Base-by-base conservation (phyloP, 1,140 invertebrate genomes). In the Drosophila aff. region DNA sequence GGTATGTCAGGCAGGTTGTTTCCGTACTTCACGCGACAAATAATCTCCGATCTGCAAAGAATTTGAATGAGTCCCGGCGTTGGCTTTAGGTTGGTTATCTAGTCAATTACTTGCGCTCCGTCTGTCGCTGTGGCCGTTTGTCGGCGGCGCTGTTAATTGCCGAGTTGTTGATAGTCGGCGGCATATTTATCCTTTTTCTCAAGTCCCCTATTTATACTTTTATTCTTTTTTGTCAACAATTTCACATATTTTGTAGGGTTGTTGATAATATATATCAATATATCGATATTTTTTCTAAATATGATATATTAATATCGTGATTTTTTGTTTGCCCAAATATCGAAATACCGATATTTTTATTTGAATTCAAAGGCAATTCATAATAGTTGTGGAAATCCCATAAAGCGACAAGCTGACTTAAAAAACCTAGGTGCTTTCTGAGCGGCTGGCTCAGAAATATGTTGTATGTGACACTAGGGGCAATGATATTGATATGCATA, bases 1-100 rank as follows among this genome's bases (percentile, higher is more conserved):
- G 99, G 99, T 92, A 99, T 98, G 93, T 99, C 98, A 4, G 99
- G 99, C 38, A 99, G 93, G 15, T 97, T 98, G 89, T 99, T 99
- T 92, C 97, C 97, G 93, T 98, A 99, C 94, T 99, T 99, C 0
- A 99, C 97, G 82, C 97, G 95, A 85, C 97, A 98, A 74, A 99
- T 96, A 44, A 99, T 93, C 79, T 92, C 91, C 2, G 91, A 92
- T 59, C 91, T 92, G 69, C 9, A 53, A 62, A 26, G 23, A 8
- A 31, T 4, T 3, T 23, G 3, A 11, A 1, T 46, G 15, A 38
- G 15, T 36, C 9, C 36, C 21, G 15, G n/a, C 21, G 49, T 49
- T 8, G 40, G 21, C 8, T 46, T 46, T 4, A 3, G 21, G 16
- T 33, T 53, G 9, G 6, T 13, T 28, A 21, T 10, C 6, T 33